Percentiles rank a stretch among this genome's conserved stretches.
Conservation (phyloP, 2,797 vertebrate species). For the Sebastes itinus region DNA sequence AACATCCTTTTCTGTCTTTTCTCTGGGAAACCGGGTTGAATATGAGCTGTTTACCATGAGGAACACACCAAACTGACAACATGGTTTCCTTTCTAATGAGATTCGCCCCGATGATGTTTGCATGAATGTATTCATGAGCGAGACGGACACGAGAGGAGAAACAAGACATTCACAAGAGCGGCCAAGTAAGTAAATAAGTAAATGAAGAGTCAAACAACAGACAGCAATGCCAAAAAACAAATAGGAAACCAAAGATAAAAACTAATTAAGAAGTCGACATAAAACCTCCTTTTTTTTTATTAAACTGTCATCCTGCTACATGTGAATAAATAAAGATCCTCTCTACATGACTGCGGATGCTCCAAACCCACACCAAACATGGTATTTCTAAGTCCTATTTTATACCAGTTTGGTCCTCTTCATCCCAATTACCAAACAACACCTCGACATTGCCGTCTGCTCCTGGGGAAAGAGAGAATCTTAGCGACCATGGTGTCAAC, state of each 20-base stretch:
- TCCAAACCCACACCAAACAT: neutral
- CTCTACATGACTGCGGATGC: neutral
- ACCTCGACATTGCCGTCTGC: slow-evolving; percentile 44
- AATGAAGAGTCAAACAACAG: slow-evolving; percentile 18
- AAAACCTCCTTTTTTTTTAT: neutral
- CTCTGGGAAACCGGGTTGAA: slow-evolving; percentile 17
- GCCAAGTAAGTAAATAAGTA: slow-evolving; percentile 24
- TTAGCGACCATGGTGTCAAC: slow-evolving; percentile 47
- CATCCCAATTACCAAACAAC: slow-evolving; percentile 46
- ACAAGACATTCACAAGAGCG: slow-evolving; percentile 37
- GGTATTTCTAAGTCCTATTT: neutral
- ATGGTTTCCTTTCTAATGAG: slow-evolving; percentile 55
- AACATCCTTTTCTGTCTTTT: neutral
- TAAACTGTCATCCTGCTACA: neutral
- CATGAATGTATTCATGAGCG: slow-evolving; percentile 75
- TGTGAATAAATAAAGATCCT: neutral
- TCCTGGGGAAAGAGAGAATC: slow-evolving; percentile 28
- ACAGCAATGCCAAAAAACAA: neutral
- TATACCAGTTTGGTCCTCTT: slow-evolving; percentile 12
- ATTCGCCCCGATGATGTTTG: slow-evolving; percentile 60
- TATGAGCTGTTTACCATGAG: slow-evolving; percentile 48
- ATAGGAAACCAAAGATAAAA: neutral
- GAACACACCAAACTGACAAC: slow-evolving; percentile 44
- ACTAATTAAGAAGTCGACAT: neutral
- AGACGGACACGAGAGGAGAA: slow-evolving; percentile 30